Base-by-base conservation (phyloP, 2,113 vertebrate genomes). In the Orycteropus afer region DNA sequence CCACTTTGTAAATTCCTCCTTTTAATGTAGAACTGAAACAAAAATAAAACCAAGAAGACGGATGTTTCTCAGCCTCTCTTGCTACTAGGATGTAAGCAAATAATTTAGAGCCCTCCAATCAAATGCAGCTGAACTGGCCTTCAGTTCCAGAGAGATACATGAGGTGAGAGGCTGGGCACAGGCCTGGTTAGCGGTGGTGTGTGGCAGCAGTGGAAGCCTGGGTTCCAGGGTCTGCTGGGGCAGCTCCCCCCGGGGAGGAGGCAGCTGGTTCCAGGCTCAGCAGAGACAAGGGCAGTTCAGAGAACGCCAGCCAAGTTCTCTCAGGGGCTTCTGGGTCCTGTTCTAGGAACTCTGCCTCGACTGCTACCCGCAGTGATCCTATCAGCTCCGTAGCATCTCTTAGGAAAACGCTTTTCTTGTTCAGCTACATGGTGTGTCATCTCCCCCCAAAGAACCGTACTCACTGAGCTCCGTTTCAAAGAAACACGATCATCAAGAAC, bases 181-280 rank as follows among this genome's bases (percentile, higher is more conserved):
- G 1, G 65, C 27, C 53, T 11, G 34, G 2, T 34, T 0, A 0
- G 2, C 1, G 12, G 45, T 9, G 25, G 25, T 0, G 0, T 32
- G n/a, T 32, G 84, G 27, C 25, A 57, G 37, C 8, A 0, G 34
- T 13, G 20, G 49, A 1, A 1, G 34, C 23, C 22, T 10, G 10
- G 0, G 40, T 9, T 17, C 67, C 69, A 0, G 0, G 12, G 11
- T 40, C 80, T 34, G 53, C 18, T 25, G 6, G 37, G 71, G 34
- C 14, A 25, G 81, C 32, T 20, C 49, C n/a, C 47, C 1, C 4
- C 0, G 5, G 9, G 63, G 14, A n/a, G 57, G 49, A 7, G 40
- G 5, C 1, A 0, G 81, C 69, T 12, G 7, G 85, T 67, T 74
- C 77, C 2, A 18, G 22, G 12, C 22, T 15, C 63, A 2, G 17